Evolutionary conservation across 2,113 vertebrate genomes (phyloP), one percentile per base, ranked within the genome.

Genomic region (Lanius ludovicianus): DNA sequence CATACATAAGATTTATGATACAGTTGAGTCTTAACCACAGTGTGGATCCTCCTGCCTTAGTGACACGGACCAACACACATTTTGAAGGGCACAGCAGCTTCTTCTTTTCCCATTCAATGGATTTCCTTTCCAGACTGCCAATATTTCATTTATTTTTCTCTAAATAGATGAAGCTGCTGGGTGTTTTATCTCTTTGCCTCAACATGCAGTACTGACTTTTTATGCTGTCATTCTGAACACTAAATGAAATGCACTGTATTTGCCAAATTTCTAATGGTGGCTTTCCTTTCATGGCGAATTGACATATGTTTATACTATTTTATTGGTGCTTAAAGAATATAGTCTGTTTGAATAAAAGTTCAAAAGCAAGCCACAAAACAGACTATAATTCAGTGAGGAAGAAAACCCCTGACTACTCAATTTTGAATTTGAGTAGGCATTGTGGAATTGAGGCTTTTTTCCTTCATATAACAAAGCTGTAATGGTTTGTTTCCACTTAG

Each of bases 241-340:
- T 69, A 57, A 86, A 71, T 87, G 53, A 96, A 96, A 87, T 69
- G 41, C 46, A 57, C 28, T 50, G 21, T 79, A 91, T 83, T 87
- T 89, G 57, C 88, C 76, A 90, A 56, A 91, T 94, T 91, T 64
- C 91, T 94, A 76, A 91, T 92, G 46, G 78, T 74, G 41, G 33
- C 53, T 96, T 96, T 73, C 41, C 50, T 96, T 92, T 96, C 59
- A 87, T 17, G 37, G 68, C 63, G n/a, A 94, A 46, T 42, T 55
- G 92, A 74, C 42, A 79, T 44, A 83, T 56, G 47, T 44, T 94
- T 77, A 41, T 80, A 59, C 49, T 6, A 1, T 84, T 91, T 63
- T 56, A 13, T 52, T 85, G 71, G 11, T 88, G 19, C 47, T 67
- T 64, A 41, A 68, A 76, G 20, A 82, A 23, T 22, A 64, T 24